A percentile compares a stretch with the other conserved stretches of the same genome.
Evolutionary conservation across 2,113 vertebrate species (phyloP).

Genomic region (Bagarius yarrelli): DNA sequence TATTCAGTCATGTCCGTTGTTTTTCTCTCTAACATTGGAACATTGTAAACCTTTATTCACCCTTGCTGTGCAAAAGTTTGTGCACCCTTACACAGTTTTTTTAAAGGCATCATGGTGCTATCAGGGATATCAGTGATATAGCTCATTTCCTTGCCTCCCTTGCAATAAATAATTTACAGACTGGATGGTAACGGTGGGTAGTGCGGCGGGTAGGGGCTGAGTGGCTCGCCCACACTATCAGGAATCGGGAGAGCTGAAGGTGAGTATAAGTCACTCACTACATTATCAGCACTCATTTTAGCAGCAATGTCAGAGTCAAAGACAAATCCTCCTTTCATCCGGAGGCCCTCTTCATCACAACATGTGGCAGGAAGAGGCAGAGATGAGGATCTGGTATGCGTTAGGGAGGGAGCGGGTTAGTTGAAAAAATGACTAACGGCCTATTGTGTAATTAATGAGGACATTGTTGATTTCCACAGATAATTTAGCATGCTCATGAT

Average conservation of each 20-base stretch:
- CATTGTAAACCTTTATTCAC: background rate
- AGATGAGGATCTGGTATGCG: conserved; percentile 1
- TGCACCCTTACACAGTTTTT: conserved; percentile 25
- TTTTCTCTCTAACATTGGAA: too few species aligned
- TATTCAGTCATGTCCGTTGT: too few species aligned
- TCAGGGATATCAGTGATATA: background rate
- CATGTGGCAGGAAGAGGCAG: conserved; percentile 54
- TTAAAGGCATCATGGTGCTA: conserved; percentile 43
- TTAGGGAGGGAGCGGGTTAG: conserved; percentile 42
- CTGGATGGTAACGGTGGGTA: conserved; percentile 63
- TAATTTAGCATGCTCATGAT: conserved; percentile 75
- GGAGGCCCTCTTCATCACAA: conserved; percentile 63
- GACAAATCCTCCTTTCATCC: conserved; percentile 74
- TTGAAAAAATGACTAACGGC: conserved; percentile 68
- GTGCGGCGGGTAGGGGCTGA: conserved; percentile 33
- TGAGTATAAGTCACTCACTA: conserved; percentile 71
- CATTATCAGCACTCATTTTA: conserved; percentile 70
- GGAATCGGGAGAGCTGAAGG: conserved; percentile 65
- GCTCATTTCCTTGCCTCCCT: conserved; percentile 62
- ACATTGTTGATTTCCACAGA: conserved; percentile 73
- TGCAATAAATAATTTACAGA: conserved; percentile 73
- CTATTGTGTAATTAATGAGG: conserved; percentile 78
- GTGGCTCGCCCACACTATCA: conserved; percentile 12
- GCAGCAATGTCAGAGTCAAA: conserved; percentile 75
- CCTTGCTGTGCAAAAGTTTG: background rate